phyloP scores from a whole-genome alignment of 2,113 vertebrate genomes.

The Pituophis catenifer region DNA sequence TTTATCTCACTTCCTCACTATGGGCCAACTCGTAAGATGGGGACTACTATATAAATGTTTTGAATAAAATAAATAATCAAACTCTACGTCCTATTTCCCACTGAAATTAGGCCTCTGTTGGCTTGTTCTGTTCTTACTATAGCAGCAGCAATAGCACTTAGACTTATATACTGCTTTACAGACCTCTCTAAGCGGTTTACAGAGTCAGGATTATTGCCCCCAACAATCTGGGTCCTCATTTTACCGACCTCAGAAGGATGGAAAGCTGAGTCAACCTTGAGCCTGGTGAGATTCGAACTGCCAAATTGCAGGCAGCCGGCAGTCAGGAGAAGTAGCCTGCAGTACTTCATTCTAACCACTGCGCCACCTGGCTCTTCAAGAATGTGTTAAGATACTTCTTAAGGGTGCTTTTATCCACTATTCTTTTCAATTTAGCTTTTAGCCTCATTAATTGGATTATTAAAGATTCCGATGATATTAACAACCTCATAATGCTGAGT shows the following conservation, averaged over 20 bases:
- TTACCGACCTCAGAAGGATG: too few species aligned
- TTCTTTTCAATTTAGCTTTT: neutral
- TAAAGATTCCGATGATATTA: neutral
- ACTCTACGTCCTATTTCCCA: neutral
- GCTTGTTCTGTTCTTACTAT: neutral
- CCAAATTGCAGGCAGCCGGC: too few species aligned
- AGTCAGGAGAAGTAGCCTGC: too few species aligned
- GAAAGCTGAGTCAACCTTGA: too few species aligned
- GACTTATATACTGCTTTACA: too few species aligned
- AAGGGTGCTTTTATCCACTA: neutral
- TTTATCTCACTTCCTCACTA: neutral
- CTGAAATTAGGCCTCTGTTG: neutral
- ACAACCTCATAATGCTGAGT: neutral
- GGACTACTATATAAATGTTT: neutral
- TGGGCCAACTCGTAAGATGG: neutral
- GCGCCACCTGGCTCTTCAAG: neutral
- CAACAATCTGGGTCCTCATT: too few species aligned
- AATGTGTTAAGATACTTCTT: neutral
- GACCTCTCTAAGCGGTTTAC: too few species aligned
- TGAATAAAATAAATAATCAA: neutral
- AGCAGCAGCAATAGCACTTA: too few species aligned
- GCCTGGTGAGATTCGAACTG: too few species aligned
- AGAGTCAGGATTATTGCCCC: too few species aligned
- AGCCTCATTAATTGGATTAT: neutral
- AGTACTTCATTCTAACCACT: too few species aligned